A percentile compares a stretch with the other conserved stretches of the same genome.
phyloP scores from a whole-genome alignment of 2,113 vertebrate genomes.

The Campylomormyrus numenius region DNA sequence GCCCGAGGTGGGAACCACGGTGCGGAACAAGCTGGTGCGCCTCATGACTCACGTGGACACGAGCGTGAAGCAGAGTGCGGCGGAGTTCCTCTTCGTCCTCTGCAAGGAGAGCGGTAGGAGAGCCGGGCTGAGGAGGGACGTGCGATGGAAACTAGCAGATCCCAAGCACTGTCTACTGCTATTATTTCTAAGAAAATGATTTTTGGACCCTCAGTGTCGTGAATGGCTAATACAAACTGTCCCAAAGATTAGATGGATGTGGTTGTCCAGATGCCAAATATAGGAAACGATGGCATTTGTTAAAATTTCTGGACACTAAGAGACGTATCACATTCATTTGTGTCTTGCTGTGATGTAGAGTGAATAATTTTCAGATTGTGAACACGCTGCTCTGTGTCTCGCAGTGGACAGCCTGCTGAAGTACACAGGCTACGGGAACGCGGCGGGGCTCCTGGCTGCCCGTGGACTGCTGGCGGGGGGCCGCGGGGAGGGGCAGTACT shows the following conservation, averaged over 20 bases:
- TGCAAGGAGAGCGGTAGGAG: constrained; percentile 91
- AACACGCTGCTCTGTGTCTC: neutral
- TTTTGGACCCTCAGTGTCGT: neutral
- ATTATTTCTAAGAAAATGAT: neutral
- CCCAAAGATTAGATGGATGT: neutral
- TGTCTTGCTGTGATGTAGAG: neutral
- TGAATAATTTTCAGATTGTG: neutral
- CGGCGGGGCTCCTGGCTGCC: constrained; percentile 84
- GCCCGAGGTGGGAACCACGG: constrained; percentile 84
- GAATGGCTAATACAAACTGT: neutral
- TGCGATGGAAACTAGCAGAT: neutral
- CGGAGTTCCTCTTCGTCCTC: constrained; percentile 94
- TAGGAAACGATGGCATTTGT: neutral
- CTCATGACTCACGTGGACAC: constrained; percentile 95
- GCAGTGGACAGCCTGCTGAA: constrained; percentile 94
- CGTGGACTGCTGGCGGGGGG: constrained; percentile 86
- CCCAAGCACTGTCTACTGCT: neutral
- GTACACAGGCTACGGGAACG: constrained; percentile 94
- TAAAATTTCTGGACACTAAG: neutral
- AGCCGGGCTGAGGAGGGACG: neutral
- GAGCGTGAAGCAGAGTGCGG: constrained; percentile 90
- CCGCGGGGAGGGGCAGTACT: constrained; percentile 90
- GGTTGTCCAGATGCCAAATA: neutral
- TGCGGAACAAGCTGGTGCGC: constrained; percentile 91
- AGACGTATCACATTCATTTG: neutral